Evolutionary conservation across 2,888 invertebrate species (phyloP), one percentile per base, ranked within the genome.

Genomic region (Nysson spinosus): DNA sequence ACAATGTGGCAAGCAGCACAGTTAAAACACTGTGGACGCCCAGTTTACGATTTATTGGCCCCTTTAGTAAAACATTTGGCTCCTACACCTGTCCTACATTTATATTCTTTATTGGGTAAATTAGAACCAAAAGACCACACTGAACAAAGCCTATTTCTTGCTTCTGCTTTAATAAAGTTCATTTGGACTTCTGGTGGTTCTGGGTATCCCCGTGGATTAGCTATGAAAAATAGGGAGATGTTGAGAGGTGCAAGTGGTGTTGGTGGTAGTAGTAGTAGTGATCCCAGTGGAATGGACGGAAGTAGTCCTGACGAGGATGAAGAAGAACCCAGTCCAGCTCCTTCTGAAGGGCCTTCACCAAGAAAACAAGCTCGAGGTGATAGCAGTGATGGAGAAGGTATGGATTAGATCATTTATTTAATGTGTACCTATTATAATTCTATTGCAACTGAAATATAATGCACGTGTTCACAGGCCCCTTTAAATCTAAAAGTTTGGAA

Each of bases 1-100:
- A 91, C 95, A 30, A 96, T 98, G 69, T 98, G 97, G 97, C 95
- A 96, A 72, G 96, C 97, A 0, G 96, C 97, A 0, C 97, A 97
- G 86, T 87, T 97, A 46, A 98, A 98, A 86, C 97, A 98, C 86
- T 98, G 97, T 85, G 94, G 96, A 0, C 94, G 96, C 78, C 96
- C 97, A 68, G 96, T 97, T 64, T 95, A 96, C 83, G 98, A 98
- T 87, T 89, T 97, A 35, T 88, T 98, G 66, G 95, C 96, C 0
- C 95, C 96, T 0, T 90, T 97, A 69, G 96, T 97, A 1, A 95
- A 97, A 81, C 96, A 96, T 81, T 88, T 98, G 62, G 95, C 97
- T 6, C 93, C 95, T 0, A 93, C 93, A 28, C 96, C 96, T 0
- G 96, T 97, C 28, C 90, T 95, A 42, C 96, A 97, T 89, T 89